Percentiles rank a stretch among this genome's conserved stretches.
Conservation (phyloP, 2,888 invertebrate species). For the Protodeltote pygarga region DNA sequence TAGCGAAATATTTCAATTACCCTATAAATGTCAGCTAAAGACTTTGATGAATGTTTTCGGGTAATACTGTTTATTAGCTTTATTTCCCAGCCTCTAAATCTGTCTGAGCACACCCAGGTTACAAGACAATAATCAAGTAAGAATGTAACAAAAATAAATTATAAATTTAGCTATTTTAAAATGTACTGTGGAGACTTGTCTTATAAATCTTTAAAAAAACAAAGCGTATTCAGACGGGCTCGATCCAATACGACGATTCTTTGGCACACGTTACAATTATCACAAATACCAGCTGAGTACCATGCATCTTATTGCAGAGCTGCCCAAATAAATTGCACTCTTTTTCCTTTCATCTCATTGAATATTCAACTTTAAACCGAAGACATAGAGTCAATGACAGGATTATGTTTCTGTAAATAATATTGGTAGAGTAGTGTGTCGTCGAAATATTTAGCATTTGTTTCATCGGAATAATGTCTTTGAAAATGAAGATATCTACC, state of each 20-base stretch:
- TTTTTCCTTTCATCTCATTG: conserved; percentile 20
- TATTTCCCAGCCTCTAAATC: conserved; percentile 34
- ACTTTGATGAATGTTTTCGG: conserved; percentile 37
- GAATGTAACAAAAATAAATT: conserved; percentile 17
- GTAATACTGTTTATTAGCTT: conserved; percentile 38
- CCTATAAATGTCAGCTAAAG: conserved; percentile 41
- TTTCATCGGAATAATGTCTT: conserved; percentile 38
- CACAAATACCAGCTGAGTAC: conserved; percentile 53
- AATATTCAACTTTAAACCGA: conserved; percentile 48
- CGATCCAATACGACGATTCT: conserved; percentile 42
- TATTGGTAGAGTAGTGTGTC: conserved; percentile 14
- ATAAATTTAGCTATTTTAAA: conserved; percentile 19
- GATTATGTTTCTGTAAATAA: conserved; percentile 6
- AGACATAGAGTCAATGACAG: conserved; percentile 34
- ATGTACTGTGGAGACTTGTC: conserved; percentile 8
- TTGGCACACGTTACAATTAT: conserved; percentile 64
- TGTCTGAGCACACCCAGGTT: conserved; percentile 30
- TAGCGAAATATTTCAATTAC: conserved; percentile 40
- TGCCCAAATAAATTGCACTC: conserved; percentile 40
- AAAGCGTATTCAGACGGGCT: conserved; percentile 23
- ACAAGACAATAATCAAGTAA: conserved; percentile 7
- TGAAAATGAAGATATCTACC: conserved; percentile 19
- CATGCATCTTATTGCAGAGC: conserved; percentile 50
- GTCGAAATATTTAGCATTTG: conserved; percentile 24
- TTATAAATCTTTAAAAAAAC: conserved; percentile 41